These are phyloP conservation scores for Paramormyrops hopkinsi DNA, from an alignment of 2,797 vertebrate genomes.

Conservation along the genomic window DNA sequence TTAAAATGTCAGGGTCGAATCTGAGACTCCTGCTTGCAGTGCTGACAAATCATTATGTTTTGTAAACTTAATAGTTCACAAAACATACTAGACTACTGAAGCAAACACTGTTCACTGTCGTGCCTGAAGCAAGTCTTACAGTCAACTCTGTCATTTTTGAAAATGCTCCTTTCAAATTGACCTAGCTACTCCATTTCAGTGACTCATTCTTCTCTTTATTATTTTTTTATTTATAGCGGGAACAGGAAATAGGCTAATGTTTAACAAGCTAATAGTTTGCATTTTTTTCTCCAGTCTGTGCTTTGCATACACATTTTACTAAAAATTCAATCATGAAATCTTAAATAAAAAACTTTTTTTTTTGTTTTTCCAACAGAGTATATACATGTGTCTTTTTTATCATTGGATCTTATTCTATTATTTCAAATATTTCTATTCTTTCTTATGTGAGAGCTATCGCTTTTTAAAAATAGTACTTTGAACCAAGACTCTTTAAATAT, in stretches of 20 bases:
- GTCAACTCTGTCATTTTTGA: neutral
- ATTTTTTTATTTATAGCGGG: neutral
- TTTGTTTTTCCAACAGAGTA: neutral
- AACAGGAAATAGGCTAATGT: neutral
- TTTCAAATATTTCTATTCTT: neutral
- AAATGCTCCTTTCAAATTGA: neutral
- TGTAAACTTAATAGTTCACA: neutral
- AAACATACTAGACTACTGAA: neutral
- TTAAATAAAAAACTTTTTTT: neutral
- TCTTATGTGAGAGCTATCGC: neutral
- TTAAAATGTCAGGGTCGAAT: neutral
- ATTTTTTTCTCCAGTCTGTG: neutral
- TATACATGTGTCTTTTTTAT: neutral
- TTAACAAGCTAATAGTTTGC: neutral
- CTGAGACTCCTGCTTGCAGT: neutral
- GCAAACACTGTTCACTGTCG: neutral
- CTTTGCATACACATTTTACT: neutral
- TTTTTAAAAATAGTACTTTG: slow-evolving; percentile 6
- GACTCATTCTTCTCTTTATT: neutral
- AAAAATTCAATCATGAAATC: neutral
- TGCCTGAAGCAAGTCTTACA: neutral
- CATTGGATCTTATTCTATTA: neutral
- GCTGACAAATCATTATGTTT: neutral
- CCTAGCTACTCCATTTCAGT: neutral
- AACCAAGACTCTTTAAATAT: neutral